Conservation (phyloP, 2,113 vertebrate genomes). For the Chelonoidis abingdonii region DNA sequence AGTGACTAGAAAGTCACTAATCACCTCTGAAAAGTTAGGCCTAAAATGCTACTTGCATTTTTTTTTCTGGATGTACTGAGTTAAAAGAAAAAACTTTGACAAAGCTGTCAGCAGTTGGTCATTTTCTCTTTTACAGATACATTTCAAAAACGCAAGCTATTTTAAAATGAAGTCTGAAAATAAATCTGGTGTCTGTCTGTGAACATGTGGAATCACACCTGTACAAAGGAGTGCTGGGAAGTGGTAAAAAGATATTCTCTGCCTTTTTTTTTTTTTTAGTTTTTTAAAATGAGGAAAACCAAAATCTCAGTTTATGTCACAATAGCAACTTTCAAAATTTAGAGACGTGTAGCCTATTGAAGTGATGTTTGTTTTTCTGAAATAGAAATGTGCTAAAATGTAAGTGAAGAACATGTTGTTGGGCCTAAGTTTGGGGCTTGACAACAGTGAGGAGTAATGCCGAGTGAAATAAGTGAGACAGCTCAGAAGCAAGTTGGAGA, state of each 20-base stretch:
- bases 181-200: too few species aligned
- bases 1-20: not conserved
- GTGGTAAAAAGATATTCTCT: too few species aligned
- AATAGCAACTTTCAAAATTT: not conserved
- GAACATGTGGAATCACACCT: too few species aligned
- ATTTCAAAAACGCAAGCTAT: not conserved
- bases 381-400: not conserved
- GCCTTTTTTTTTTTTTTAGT: too few species aligned
- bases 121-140: not conserved
- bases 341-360: not conserved
- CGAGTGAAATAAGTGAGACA: not conserved
- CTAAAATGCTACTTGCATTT: not conserved
- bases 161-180: not conserved
- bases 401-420: not conserved
- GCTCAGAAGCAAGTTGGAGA: not conserved
- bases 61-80: not conserved
- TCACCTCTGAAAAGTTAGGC: not conserved
- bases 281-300: too few species aligned
- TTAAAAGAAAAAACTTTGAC: not conserved
- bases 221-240: too few species aligned
- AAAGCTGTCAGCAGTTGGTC: not conserved
- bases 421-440: not conserved
- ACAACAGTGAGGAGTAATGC: not conserved
- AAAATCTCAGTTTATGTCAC: not conserved
- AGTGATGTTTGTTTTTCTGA: not conserved